Evolutionary conservation across 2,888 invertebrate species (phyloP).

Genomic region (Rotaria socialis): DNA sequence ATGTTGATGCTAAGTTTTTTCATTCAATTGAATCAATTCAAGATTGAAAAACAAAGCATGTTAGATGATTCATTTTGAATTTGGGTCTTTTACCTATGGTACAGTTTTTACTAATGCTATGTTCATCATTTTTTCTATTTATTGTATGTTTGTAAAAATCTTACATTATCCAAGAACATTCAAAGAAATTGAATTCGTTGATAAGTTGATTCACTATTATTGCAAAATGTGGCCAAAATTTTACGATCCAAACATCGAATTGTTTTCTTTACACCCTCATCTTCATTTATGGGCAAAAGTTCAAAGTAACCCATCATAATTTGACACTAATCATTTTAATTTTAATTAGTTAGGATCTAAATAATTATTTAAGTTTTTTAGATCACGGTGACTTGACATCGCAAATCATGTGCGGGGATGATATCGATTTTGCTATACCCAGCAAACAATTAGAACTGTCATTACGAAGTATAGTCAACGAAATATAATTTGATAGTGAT

Average conservation of each 20-base stretch:
- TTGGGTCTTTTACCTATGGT: not conserved
- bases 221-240: not conserved
- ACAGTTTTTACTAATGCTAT: not conserved
- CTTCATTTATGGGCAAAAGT: not conserved
- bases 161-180: not conserved
- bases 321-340: not conserved
- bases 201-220: too few species aligned
- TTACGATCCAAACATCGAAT: not conserved
- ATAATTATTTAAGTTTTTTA: not conserved
- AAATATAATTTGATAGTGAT: not conserved
- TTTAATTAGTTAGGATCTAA: too few species aligned
- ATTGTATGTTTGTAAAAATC: not conserved
- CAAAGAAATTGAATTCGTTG: not conserved
- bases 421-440: not conserved
- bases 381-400: not conserved
- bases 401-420: not conserved
- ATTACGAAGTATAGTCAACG: not conserved
- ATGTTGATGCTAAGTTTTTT: not conserved
- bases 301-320: not conserved
- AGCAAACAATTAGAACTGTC: not conserved
- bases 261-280: not conserved
- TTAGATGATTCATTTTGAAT: not conserved
- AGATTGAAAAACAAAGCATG: not conserved
- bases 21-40: not conserved
- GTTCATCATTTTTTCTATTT: not conserved